A percentile compares a stretch with the other conserved stretches of the same genome.
Conservation (phyloP, 2,113 vertebrate species). For the Xerus inauris region DNA sequence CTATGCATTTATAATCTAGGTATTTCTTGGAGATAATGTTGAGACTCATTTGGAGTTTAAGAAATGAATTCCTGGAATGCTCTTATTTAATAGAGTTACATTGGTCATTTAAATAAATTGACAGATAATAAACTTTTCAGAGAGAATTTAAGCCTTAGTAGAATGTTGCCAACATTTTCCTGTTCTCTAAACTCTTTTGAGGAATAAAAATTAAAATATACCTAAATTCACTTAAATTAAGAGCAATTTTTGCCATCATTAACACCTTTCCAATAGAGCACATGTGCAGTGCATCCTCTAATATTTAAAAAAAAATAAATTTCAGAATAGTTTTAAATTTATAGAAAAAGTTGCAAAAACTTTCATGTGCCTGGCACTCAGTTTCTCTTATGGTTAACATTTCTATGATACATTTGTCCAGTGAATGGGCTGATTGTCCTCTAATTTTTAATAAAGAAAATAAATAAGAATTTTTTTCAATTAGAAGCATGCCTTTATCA, state of each 20-base stretch:
- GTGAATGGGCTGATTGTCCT: neutral
- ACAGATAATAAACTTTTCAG: neutral
- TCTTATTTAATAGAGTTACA: neutral
- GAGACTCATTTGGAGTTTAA: neutral
- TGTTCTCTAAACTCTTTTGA: neutral
- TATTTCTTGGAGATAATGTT: neutral
- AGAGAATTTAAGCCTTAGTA: neutral
- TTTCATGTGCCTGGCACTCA: neutral
- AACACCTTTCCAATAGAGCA: neutral
- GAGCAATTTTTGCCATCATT: neutral
- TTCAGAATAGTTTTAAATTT: neutral
- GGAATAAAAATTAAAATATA: slow-evolving; percentile 16
- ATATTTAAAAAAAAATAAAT: neutral
- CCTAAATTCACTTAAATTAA: neutral
- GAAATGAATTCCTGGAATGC: neutral
- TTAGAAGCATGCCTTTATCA: neutral
- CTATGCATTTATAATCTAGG: neutral
- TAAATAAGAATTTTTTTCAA: neutral
- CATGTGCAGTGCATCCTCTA: neutral
- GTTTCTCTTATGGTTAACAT: neutral
- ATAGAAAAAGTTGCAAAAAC: neutral
- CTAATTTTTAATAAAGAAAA: neutral
- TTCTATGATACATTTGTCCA: neutral
- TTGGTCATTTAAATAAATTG: neutral
- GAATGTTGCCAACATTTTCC: neutral